phyloP scores from a whole-genome alignment of 2,888 invertebrate genomes.

The Mylabris sibirica region DNA sequence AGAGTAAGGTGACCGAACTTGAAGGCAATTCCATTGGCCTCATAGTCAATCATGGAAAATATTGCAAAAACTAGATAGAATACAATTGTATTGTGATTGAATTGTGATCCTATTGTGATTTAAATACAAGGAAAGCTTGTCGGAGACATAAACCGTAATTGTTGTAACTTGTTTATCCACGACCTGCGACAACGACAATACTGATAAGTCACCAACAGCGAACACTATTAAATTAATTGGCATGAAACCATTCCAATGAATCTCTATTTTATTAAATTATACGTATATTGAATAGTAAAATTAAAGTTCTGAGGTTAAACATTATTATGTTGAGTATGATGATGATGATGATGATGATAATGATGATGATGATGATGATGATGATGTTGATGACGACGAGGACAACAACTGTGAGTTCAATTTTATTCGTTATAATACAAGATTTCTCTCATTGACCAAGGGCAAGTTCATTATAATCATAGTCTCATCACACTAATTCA shows the following conservation, averaged over 20 bases:
- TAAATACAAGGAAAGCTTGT: background rate
- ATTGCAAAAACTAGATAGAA: background rate
- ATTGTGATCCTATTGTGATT: background rate
- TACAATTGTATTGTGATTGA: background rate
- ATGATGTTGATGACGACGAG: too few species aligned
- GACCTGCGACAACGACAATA: slow-evolving; percentile 33
- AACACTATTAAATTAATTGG: background rate
- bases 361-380: too few species aligned
- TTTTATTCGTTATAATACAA: slow-evolving; percentile 21
- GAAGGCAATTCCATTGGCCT: background rate
- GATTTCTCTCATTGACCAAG: slow-evolving; percentile 35
- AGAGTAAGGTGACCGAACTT: background rate
- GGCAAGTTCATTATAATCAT: slow-evolving; percentile 34
- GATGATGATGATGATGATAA: too few species aligned
- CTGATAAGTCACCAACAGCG: slow-evolving; percentile 23
- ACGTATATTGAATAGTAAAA: slow-evolving; percentile 16
- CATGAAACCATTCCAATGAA: background rate
- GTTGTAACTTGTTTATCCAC: slow-evolving; percentile 29
- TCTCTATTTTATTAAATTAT: background rate
- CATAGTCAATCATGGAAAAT: background rate
- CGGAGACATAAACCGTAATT: background rate
- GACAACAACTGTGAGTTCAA: background rate
- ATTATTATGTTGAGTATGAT: background rate
- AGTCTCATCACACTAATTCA: background rate
- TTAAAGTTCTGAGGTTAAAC: slow-evolving; percentile 8